Base-by-base conservation (phyloP, 2,113 vertebrate genomes). In the Elachura formosa region DNA sequence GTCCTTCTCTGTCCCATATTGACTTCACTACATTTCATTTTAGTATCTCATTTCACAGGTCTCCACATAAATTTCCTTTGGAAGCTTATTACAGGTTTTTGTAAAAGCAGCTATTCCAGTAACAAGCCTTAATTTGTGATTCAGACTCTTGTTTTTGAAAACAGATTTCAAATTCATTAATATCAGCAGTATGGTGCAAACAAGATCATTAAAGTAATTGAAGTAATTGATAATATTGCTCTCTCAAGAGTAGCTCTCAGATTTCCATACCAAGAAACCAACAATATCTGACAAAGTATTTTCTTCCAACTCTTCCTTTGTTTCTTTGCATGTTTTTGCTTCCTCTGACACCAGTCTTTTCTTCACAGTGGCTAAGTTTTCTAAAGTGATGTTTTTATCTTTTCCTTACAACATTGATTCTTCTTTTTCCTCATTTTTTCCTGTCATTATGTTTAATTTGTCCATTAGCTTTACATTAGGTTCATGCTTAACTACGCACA, bases 61-160 rank as follows among this genome's bases (percentile, higher is more conserved):
- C 71, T 85, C 67, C 87, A 54, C 10, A 76, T 26, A 46, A 74
- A 69, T 40, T 73, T 69, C 38, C 6, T 10, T 74, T 51, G 80
- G 82, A 54, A 41, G 12, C 78, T 73, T 85, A 71, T 75, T 72
- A 88, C 16, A 45, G 58, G 71, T 59, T 82, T 89, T 69, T 76
- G 23, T 55, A 79, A 87, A 91, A 92, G 38, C 58, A 80, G 67
- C 56, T 63, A 48, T 96, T 96, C 84, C 91, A 63, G 93, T 83
- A 96, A 93, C 46, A 94, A 71, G 31, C 14, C 23, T 66, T 95
- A 62, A 91, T 93, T 93, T 89, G 69, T 89, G 78, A 93, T 89
- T 91, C 84, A 94, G 55, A 80, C 51, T 76, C 45, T 79, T 85
- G 69, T 26, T 59, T 87, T 95, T 83, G 84, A 87, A 96, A 95